Base-by-base conservation (phyloP, 2,888 invertebrate species). In the Panopea generosa region DNA sequence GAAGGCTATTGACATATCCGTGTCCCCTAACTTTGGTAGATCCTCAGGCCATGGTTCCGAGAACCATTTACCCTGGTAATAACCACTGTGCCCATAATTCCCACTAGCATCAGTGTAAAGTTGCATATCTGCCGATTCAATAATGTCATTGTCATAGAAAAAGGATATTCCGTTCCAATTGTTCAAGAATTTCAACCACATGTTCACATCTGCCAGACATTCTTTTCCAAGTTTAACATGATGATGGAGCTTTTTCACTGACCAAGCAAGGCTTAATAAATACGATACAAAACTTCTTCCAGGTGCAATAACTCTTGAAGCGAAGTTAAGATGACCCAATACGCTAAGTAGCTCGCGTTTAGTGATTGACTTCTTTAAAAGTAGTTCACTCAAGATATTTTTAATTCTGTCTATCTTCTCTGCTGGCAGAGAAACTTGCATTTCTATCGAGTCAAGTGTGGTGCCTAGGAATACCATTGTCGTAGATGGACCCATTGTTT, bases 391-490 rank as follows among this genome's bases (percentile, higher is more conserved):
- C 3, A 60, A 22, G 26, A 59, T 18, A 4, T 22, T 6, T 11
- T 16, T 43, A 16, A 80, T 78, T 20, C 45, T 4, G 20, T 9
- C 6, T 3, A 45, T 16, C 55, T 82, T 78, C 16, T 78, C 72
- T 1, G 2, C 6, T 20, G 77, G 77, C 7, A 82, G 47, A 18
- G 52, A 56, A 6, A 74, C 75, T 47, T 67, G 40, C 60, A 78
- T 72, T 22, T 63, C 45, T 7, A 29, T 47, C 16, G 82, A 57
- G 59, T 84, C 83, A 7, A 83, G 33, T 29, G 77, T 71, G 20
- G 79, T 59, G 26, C 70, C 83, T 3, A 81, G 47, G 40, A 72
- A 83, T 53, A 71, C 75, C n/a, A 81, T 18, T n/a, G 18, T n/a
- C 0, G 60, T 40, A 0, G 57, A 24, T 0, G 80, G 80, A 16